Evolutionary conservation across 2,797 vertebrate genomes (phyloP).

Genomic region (Sus cebifrons): DNA sequence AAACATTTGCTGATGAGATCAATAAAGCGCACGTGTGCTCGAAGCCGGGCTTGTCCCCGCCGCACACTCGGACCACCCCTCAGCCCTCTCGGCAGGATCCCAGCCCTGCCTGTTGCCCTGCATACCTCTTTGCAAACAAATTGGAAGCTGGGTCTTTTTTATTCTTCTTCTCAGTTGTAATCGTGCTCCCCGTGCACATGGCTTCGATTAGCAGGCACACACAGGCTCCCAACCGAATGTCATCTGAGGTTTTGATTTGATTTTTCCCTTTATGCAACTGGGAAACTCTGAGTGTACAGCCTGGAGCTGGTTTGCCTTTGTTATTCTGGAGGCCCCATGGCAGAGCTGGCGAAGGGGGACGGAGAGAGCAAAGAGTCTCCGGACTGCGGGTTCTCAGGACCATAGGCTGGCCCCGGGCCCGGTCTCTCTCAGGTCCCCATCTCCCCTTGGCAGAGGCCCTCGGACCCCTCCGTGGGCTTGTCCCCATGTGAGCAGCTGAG

Average conservation of each 20-base stretch:
- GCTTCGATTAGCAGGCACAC: conserved; percentile 50
- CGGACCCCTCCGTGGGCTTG: accelerated
- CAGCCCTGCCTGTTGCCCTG: accelerated
- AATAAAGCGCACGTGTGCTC: accelerated
- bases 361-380: neutral
- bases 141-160: neutral
- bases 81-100: accelerated
- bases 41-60: neutral
- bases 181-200: neutral
- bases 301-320: neutral
- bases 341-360: neutral
- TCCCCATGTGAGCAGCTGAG: accelerated
- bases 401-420: neutral
- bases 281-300: conserved; percentile 40
- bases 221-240: conserved; percentile 26
- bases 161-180: accelerated
- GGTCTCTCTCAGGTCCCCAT: accelerated
- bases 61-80: accelerated
- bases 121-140: neutral
- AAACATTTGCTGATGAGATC: neutral
- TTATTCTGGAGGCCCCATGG: neutral
- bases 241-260: neutral
- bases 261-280: conserved; percentile 67
- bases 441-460: neutral
- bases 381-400: neutral